Percentiles rank a stretch among this genome's conserved stretches.
These are phyloP conservation scores for Drosophila kanekoi DNA, from an alignment of 2,888 invertebrate species.

Conservation along the genomic window DNA sequence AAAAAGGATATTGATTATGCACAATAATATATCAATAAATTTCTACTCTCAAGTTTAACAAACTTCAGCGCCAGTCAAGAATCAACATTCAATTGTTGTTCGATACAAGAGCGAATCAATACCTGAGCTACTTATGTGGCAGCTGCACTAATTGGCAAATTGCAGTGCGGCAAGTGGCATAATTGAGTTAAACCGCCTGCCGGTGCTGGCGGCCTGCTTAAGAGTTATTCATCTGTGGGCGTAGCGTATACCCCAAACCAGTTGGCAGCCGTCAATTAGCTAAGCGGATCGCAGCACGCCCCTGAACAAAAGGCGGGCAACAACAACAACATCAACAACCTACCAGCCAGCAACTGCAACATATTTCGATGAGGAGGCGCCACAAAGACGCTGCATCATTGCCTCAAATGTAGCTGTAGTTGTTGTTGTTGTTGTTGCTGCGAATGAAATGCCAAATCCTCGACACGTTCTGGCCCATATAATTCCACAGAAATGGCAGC, in stretches of 20 bases:
- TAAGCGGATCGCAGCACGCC: constrained; percentile 76
- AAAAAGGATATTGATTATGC: not conserved
- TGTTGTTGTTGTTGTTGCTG: constrained; percentile 30
- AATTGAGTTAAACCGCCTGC: constrained; percentile 64
- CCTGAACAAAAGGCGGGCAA: constrained; percentile 37
- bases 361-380: constrained; percentile 60
- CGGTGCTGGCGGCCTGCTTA: constrained; percentile 37
- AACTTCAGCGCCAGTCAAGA: constrained; percentile 17
- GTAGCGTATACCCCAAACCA: constrained; percentile 58
- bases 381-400: constrained; percentile 74
- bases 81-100: constrained; percentile 18
- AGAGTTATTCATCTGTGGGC: constrained; percentile 75
- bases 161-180: constrained; percentile 76
- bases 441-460: constrained; percentile 63
- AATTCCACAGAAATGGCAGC: constrained; percentile 50
- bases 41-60: not conserved
- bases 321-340: constrained; percentile 4
- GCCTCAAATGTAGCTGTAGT: constrained; percentile 42
- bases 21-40: not conserved
- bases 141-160: constrained; percentile 75
- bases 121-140: constrained; percentile 29
- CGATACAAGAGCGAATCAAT: constrained; percentile 26
- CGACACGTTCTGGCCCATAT: constrained; percentile 75
- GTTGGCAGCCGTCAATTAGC: constrained; percentile 81
- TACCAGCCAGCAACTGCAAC: constrained; percentile 38